A percentile compares a stretch with the other conserved stretches of the same genome.
Conservation (phyloP, 2,888 invertebrate genomes). For the Orthosia cruda region DNA sequence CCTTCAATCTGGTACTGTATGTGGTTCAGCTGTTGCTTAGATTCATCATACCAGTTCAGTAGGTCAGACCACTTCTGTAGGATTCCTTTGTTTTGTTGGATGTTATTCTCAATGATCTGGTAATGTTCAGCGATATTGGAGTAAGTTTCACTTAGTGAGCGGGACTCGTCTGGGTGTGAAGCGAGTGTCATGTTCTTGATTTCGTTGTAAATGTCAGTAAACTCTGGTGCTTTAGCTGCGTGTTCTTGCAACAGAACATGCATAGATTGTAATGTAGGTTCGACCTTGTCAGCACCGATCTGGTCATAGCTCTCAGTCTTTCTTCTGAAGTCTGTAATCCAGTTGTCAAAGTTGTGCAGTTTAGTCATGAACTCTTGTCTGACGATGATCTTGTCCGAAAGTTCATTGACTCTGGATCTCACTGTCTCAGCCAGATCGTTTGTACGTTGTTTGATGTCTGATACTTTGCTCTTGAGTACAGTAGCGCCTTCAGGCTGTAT, state of each 20-base stretch:
- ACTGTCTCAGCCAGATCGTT: conserved; percentile 95
- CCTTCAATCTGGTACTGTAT: conserved; percentile 96
- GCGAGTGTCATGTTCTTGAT: conserved; percentile 94
- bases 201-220: conserved; percentile 95
- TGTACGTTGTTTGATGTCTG: conserved; percentile 94
- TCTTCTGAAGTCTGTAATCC: conserved; percentile 94
- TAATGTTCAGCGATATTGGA: conserved; percentile 95
- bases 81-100: conserved; percentile 94
- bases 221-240: conserved; percentile 95
- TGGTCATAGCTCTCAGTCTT: conserved; percentile 95
- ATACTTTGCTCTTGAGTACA: conserved; percentile 94
- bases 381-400: conserved; percentile 96
- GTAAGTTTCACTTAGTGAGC: conserved; percentile 94
- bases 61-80: conserved; percentile 97
- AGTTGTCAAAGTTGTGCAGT: conserved; percentile 95
- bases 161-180: conserved; percentile 95
- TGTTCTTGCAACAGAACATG: conserved; percentile 96
- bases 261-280: conserved; percentile 94
- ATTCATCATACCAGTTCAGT: conserved; percentile 95
- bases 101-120: conserved; percentile 94
- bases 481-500: conserved; percentile 95
- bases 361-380: conserved; percentile 96
- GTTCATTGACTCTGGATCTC: conserved; percentile 94
- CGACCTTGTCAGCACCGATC: conserved; percentile 96
- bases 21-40: conserved; percentile 95